Evolutionary conservation across 1,140 invertebrate genomes (phyloP).

Genomic region (Heliconius hermathena): DNA sequence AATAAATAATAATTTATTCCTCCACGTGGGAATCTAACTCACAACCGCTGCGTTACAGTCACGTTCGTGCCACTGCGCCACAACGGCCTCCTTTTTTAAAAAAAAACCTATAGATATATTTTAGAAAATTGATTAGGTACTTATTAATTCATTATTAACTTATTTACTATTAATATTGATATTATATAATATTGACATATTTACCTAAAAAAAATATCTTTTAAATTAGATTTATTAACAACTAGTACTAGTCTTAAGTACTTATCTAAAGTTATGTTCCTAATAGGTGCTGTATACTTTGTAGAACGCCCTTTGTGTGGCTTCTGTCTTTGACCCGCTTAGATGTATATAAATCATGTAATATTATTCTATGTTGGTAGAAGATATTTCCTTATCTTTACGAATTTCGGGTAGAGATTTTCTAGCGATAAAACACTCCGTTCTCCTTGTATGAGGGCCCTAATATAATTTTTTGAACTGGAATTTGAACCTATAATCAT

Average conservation of each 20-base stretch:
- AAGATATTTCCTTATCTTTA: background rate
- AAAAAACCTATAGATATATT: too few species aligned
- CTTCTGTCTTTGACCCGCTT: constrained; percentile 33
- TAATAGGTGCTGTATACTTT: constrained; percentile 6
- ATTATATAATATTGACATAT: background rate
- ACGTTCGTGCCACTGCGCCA: too few species aligned
- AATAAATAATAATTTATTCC: too few species aligned
- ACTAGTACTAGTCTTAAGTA: background rate
- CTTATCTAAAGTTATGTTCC: constrained; percentile 21
- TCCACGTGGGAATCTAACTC: accelerated
- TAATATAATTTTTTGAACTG: too few species aligned
- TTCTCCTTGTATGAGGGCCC: too few species aligned
- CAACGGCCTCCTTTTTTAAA: too few species aligned
- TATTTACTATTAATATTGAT: too few species aligned
- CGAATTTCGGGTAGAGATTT: background rate
- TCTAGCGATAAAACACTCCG: too few species aligned
- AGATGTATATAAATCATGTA: constrained; percentile 1
- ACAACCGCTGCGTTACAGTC: too few species aligned
- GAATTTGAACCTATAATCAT: too few species aligned
- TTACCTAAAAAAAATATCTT: constrained; percentile 13
- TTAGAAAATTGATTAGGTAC: too few species aligned
- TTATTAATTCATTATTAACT: too few species aligned
- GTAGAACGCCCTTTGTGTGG: background rate
- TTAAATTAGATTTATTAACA: constrained; percentile 24
- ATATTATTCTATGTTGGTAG: background rate